Base-by-base conservation (phyloP, 92 coral and sea anemone genomes). In the Paragorgia papillata region DNA sequence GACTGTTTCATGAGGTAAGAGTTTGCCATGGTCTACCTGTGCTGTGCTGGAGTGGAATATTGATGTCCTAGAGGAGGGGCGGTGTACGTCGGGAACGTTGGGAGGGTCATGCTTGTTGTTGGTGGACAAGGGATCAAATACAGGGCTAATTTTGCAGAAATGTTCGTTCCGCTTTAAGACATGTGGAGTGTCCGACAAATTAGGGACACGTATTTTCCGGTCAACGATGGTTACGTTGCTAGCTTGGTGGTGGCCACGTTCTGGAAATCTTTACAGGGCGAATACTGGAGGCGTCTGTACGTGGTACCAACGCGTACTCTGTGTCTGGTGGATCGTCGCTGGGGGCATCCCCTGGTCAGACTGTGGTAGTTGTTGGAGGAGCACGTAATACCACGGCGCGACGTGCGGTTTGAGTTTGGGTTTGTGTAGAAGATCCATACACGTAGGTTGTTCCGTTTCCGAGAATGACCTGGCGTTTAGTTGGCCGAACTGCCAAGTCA, bases 401-500 rank as follows among this genome's bases (percentile, higher is more conserved):
- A 6, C 59, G 59, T 10, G 58, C 57, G 9, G 53, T 49, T 48
- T 26, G 15, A 39, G 65, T 14, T 26, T 35, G 35, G 5, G 53
- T 48, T 2, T 20, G 10, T 29, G 28, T 28, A 6, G 17, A n/a
- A 14, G 17, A 53, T 34, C 62, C 79, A 18, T 54, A 35, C 26
- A 44, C 31, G 76, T 49, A 59, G 40, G 71, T 59, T 69, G 83
- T 26, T 7, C 83, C 83, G 59, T 67, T 73, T 0, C 64, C 86
- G 14, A 87, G 60, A 29, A 62, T 76, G 41, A 80, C 78, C 20
- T 55, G 69, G 24, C 80, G 74, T 62, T 37, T 40, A 31, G 86
- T 84, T 8, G 84, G 84, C 57, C 92, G 83, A 56, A 89, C 87
- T 15, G 92, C 69, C 6, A 85, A 71, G 59, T 82, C 88, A 19